Evolutionary conservation across 1,140 invertebrate species (phyloP).

Genomic region (Diachasma alloeum): DNA sequence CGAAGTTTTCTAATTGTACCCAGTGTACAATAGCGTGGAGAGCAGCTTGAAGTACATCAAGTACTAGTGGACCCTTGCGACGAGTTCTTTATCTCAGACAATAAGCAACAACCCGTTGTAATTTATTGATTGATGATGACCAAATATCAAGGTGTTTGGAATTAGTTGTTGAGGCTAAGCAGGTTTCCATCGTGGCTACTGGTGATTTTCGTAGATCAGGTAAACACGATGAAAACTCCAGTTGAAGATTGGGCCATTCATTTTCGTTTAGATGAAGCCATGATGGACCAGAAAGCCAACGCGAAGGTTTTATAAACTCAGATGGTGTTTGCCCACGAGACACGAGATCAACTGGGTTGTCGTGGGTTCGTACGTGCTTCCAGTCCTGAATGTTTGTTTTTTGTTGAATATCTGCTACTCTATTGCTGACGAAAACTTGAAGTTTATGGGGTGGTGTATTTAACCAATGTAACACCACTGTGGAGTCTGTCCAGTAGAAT

Average conservation of each 20-base stretch:
- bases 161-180: no score
- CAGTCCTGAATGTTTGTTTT: background rate
- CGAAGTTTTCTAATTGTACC: conserved; percentile 1
- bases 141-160: background rate
- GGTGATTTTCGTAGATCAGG: background rate
- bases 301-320: background rate
- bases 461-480: background rate
- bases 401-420: background rate
- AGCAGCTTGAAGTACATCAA: background rate
- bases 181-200: background rate
- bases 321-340: background rate
- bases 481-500: background rate
- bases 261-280: background rate
- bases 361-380: background rate
- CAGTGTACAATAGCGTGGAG: background rate
- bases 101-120: background rate
- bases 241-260: background rate
- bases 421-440: background rate
- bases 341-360: background rate
- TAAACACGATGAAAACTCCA: background rate
- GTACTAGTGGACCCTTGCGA: background rate
- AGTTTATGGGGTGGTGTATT: background rate
- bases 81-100: conserved; percentile 17
- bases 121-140: background rate
- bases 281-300: background rate